Evolutionary conservation across 2,113 vertebrate species (phyloP).

Genomic region (Apaloderma vittatum): DNA sequence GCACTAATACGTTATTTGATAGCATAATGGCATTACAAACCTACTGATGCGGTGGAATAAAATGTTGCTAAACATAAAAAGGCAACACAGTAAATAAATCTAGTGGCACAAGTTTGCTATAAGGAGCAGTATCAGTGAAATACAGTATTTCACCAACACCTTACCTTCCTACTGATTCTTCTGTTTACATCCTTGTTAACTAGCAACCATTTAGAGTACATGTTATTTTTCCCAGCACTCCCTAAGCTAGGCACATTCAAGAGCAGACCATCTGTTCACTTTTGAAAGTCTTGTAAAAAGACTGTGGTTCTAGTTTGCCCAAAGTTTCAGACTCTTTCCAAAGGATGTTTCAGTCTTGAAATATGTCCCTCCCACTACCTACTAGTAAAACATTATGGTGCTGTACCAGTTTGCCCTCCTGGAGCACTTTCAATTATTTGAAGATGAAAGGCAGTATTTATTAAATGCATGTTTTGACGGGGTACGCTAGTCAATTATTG

Average conservation of each 20-base stretch:
- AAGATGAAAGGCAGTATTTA: not conserved
- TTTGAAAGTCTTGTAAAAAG: not conserved
- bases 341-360: not conserved
- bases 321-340: not conserved
- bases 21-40: slow-evolving; percentile 1
- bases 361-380: not conserved
- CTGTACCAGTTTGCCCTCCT: not conserved
- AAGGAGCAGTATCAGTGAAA: not conserved
- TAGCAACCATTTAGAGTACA: slow-evolving; percentile 17
- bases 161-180: slow-evolving; percentile 17
- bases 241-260: slow-evolving; percentile 1
- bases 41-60: slow-evolving; percentile 3
- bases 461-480: not conserved
- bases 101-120: not conserved
- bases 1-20: slow-evolving; percentile 24
- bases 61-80: slow-evolving; percentile 41
- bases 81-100: slow-evolving; percentile 33
- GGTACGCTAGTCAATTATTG: not conserved
- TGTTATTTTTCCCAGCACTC: slow-evolving; percentile 41
- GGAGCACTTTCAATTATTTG: not conserved
- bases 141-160: not conserved
- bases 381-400: not conserved
- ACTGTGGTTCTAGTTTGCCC: not conserved
- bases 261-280: slow-evolving; percentile 33
- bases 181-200: slow-evolving; percentile 48